Conservation (phyloP, 2,113 vertebrate genomes). For the Micronycteris hirsuta region DNA sequence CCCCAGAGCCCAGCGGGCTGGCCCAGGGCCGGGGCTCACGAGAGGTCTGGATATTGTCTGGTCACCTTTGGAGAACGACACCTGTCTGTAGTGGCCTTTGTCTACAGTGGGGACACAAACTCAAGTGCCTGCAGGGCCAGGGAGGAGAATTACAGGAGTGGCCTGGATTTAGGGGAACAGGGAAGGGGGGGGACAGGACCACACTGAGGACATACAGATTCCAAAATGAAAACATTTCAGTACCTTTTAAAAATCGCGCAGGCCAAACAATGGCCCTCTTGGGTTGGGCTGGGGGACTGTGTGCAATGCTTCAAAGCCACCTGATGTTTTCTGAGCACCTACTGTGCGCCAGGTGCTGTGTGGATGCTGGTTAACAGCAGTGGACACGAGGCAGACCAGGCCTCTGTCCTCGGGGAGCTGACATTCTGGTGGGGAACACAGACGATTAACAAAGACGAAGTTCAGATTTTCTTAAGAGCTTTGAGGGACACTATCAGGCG, state of each 20-base stretch:
- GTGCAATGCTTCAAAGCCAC: not conserved
- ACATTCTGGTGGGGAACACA: not conserved
- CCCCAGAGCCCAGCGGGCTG: fast-evolving
- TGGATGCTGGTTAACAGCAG: not conserved
- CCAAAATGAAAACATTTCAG: not conserved
- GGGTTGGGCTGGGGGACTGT: not conserved
- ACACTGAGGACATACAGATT: fast-evolving
- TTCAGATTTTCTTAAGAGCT: not conserved
- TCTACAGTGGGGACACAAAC: not conserved
- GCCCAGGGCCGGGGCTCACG: not conserved
- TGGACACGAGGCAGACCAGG: not conserved
- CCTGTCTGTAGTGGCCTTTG: not conserved
- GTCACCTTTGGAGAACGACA: not conserved
- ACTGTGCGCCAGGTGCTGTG: not conserved
- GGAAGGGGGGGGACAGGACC: not conserved
- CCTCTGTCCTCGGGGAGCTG: not conserved
- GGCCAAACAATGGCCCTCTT: not conserved
- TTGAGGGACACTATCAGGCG: not conserved
- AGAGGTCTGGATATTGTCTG: not conserved
- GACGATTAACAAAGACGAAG: not conserved
- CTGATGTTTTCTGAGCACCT: not conserved
- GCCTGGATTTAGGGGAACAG: not conserved
- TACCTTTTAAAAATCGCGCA: not conserved
- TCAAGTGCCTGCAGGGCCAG: not conserved
- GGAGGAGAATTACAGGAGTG: not conserved